Percentiles rank a stretch among this genome's conserved stretches.
phyloP scores from a whole-genome alignment of 2,888 invertebrate species.

The Euspilapteryx auroguttella region DNA sequence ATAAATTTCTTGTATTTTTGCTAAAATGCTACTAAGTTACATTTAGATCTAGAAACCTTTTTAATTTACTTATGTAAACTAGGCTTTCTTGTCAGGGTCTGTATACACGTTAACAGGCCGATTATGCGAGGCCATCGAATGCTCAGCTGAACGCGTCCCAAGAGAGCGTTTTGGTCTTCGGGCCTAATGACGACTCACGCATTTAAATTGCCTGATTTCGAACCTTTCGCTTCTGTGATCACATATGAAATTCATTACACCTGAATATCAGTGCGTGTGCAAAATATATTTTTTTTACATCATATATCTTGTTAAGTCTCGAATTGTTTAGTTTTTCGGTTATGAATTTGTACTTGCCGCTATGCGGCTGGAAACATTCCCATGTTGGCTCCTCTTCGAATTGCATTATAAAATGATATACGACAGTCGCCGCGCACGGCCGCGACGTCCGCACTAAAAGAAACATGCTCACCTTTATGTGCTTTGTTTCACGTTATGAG shows the following conservation, averaged over 20 bases:
- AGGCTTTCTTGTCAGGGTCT: background rate
- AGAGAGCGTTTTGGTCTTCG: conserved; percentile 18
- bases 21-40: no score
- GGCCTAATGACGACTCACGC: conserved; percentile 51
- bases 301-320: no score
- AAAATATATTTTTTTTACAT: no score
- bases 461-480: conserved; percentile 11
- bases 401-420: no score
- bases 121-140: conserved; percentile 43
- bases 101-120: conserved; percentile 41
- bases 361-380: no score
- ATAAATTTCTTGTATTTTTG: no score
- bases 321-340: no score
- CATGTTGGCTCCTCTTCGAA: no score
- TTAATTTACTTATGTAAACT: background rate
- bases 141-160: conserved; percentile 23
- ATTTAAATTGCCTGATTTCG: conserved; percentile 48
- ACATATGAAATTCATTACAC: conserved; percentile 23
- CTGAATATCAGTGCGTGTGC: no score
- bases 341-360: no score
- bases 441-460: conserved; percentile 2
- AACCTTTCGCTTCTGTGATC: conserved; percentile 15
- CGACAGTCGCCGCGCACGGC: no score
- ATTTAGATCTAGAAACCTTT: no score
- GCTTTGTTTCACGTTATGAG: conserved; percentile 13